Percentiles rank a stretch among this genome's conserved stretches.
Evolutionary conservation across 1,140 invertebrate species (phyloP).

Genomic region (Phortica variegata): DNA sequence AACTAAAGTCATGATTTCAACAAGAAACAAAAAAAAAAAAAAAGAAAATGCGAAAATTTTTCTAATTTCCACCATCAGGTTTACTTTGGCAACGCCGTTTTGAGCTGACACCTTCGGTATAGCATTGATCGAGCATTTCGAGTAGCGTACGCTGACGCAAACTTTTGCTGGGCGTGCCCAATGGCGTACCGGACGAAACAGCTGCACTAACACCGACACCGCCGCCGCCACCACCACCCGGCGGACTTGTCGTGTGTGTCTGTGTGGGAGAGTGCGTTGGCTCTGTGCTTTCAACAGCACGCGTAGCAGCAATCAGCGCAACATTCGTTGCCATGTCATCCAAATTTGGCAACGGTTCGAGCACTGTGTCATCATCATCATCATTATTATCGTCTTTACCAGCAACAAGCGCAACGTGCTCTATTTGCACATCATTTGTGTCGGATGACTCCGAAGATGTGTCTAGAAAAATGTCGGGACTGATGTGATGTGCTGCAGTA

Average conservation of each 20-base stretch:
- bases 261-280: too few relatives aligned
- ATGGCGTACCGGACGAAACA: background rate
- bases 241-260: background rate
- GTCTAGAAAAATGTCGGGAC: background rate
- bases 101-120: slow-evolving; percentile 2
- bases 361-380: slow-evolving; percentile 9
- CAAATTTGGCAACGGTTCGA: too few relatives aligned
- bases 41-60: too few relatives aligned
- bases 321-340: slow-evolving; percentile 19
- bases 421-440: too few relatives aligned
- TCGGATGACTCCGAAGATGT: too few relatives aligned
- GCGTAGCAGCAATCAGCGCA: slow-evolving; percentile 15
- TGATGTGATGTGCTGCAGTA: background rate
- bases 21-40: too few relatives aligned
- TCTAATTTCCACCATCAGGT: background rate
- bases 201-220: background rate
- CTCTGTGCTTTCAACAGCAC: slow-evolving; percentile 4
- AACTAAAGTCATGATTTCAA: too few relatives aligned
- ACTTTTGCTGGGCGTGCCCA: slow-evolving; percentile 3
- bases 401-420: background rate
- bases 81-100: background rate
- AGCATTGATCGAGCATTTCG: slow-evolving; percentile 21
- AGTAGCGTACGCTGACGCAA: slow-evolving; percentile 14
- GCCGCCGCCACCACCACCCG: background rate
- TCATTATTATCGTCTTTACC: background rate